Evolutionary conservation across 2,797 vertebrate genomes (phyloP).

Genomic region (Sitta carolinensis): DNA sequence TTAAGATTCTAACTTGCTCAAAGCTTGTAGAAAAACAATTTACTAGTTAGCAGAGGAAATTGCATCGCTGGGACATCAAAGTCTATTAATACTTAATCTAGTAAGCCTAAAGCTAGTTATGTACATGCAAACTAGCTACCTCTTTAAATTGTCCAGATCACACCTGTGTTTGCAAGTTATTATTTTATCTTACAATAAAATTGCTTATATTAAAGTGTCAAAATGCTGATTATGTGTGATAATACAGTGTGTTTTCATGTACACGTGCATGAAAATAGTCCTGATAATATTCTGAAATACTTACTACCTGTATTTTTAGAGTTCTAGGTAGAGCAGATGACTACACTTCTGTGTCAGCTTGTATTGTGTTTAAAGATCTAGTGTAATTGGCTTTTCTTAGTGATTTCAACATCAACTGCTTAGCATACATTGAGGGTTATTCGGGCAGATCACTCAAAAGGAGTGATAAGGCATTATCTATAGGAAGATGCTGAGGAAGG

Average conservation of each 20-base stretch:
- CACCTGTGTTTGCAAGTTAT: not conserved
- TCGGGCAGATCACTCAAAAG: not conserved
- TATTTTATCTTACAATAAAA: not conserved
- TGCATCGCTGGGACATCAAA: not conserved
- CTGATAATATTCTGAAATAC: not conserved
- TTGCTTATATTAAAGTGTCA: not conserved
- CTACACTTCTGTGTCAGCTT: not conserved
- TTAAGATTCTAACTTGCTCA: not conserved
- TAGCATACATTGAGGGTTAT: not conserved
- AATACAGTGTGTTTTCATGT: not conserved
- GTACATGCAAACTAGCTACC: not conserved
- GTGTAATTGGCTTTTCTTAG: slow-evolving; percentile 1
- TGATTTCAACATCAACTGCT: not conserved
- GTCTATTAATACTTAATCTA: not conserved
- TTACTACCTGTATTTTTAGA: not conserved
- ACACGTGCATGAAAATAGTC: not conserved
- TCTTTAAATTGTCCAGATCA: not conserved
- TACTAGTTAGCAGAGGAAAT: not conserved
- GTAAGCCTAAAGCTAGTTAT: not conserved
- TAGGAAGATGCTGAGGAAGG: not conserved
- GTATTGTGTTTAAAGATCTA: not conserved
- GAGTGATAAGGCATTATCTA: not conserved
- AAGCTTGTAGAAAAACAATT: not conserved
- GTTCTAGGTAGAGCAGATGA: not conserved
- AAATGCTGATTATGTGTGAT: not conserved